Conservation (phyloP, 2,888 invertebrate species). For the Drosophila maculinotata region DNA sequence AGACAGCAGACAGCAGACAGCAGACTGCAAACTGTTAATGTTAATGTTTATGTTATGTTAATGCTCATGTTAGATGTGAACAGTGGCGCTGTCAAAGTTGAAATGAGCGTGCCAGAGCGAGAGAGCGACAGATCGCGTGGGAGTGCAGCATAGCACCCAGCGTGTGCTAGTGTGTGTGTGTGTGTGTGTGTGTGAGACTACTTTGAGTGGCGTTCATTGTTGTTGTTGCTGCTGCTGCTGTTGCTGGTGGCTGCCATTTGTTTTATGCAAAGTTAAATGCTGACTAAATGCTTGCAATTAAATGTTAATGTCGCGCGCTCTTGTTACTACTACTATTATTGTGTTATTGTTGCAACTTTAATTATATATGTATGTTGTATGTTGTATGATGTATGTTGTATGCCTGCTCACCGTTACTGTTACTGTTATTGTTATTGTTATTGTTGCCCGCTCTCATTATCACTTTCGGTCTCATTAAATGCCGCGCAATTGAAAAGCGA, state of each 20-base stretch:
- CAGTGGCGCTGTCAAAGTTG: conserved; percentile 19
- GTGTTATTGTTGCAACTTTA: conserved; percentile 32
- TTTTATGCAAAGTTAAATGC: conserved; percentile 79
- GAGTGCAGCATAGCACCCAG: conserved; percentile 32
- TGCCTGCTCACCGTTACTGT: conserved; percentile 30
- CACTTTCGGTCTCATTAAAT: conserved; percentile 74
- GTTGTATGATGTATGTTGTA: conserved; percentile 17
- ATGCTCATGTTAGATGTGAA: conserved; percentile 24
- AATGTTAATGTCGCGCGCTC: conserved; percentile 73
- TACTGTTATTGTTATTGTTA: conserved; percentile 37
- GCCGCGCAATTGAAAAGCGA: conserved; percentile 66
- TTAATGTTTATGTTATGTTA: conserved; percentile 28
- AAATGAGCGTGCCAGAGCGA: conserved; percentile 11
- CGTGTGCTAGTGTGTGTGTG: background rate
- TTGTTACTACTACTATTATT: conserved; percentile 32
- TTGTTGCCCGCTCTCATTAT: conserved; percentile 55
- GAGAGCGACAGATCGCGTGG: conserved; percentile 29
- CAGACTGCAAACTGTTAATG: conserved; percentile 17
- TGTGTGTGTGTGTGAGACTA: background rate
- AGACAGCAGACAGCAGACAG: conserved; percentile 1
- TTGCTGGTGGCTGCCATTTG: conserved; percentile 53
- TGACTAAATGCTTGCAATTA: conserved; percentile 76
- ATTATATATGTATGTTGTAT: conserved; percentile 10
- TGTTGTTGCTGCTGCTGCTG: conserved; percentile 3
- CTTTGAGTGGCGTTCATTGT: conserved; percentile 12